Evolutionary conservation across 2,113 vertebrate species (phyloP).

Genomic region (Strix uralensis): DNA sequence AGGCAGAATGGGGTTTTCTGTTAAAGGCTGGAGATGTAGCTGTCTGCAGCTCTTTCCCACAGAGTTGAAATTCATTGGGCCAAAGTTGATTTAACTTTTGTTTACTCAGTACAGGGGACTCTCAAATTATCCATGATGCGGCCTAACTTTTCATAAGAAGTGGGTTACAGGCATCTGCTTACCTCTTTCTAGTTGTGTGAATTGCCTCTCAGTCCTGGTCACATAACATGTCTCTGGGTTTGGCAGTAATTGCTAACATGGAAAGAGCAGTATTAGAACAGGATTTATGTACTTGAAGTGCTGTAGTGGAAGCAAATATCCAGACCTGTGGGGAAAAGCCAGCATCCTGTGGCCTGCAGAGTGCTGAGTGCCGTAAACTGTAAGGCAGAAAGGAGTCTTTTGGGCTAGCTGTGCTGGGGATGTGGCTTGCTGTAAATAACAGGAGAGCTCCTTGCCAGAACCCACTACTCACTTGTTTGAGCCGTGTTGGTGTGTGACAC

Average conservation of each 20-base stretch:
- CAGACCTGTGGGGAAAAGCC: background rate
- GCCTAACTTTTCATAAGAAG: background rate
- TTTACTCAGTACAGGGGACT: background rate
- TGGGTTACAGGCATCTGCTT: background rate
- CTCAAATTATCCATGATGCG: background rate
- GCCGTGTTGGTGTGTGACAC: background rate
- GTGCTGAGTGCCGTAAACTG: background rate
- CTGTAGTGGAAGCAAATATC: background rate
- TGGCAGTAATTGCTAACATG: background rate
- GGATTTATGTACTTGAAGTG: background rate
- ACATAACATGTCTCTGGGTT: background rate
- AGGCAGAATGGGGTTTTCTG: background rate
- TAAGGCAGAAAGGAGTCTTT: background rate
- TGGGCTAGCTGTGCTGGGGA: background rate
- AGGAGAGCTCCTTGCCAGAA: background rate
- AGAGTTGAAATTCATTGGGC: background rate
- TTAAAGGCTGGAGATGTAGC: background rate
- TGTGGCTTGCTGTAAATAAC: background rate
- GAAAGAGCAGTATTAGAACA: background rate
- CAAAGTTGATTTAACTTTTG: background rate
- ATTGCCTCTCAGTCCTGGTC: background rate
- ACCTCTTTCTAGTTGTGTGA: background rate
- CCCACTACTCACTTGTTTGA: fast-evolving
- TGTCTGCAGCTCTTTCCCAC: background rate
- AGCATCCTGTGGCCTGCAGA: background rate